Evolutionary conservation across 2,888 invertebrate species (phyloP).

Genomic region (Melolontha melolontha): DNA sequence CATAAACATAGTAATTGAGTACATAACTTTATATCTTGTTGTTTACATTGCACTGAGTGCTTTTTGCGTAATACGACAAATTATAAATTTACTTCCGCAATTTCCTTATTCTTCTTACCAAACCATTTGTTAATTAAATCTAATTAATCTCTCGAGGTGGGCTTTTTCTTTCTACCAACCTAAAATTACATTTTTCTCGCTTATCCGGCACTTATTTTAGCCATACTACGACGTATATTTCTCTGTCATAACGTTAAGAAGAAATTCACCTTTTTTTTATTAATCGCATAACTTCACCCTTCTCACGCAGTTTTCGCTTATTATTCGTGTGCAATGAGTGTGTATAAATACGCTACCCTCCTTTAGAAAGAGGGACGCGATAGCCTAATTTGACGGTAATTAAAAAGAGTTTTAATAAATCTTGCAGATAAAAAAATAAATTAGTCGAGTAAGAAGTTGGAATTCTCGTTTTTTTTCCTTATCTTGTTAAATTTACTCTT

Average conservation of each 20-base stretch:
- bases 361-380: constrained; percentile 11
- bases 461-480: constrained; percentile 7
- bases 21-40: too few species aligned
- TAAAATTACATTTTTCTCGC: constrained; percentile 34
- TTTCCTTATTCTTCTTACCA: constrained; percentile 52
- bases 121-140: constrained; percentile 60
- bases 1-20: too few species aligned
- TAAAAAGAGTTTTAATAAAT: constrained; percentile 37
- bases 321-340: constrained; percentile 35
- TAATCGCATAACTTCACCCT: constrained; percentile 37
- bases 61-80: constrained; percentile 30
- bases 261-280: constrained; percentile 40
- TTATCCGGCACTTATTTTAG: constrained; percentile 44
- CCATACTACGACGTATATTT: constrained; percentile 44
- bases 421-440: constrained; percentile 32
- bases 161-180: constrained; percentile 25
- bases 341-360: constrained; percentile 29
- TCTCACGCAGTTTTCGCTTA: constrained; percentile 21
- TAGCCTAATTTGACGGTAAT: constrained; percentile 28
- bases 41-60: too few species aligned
- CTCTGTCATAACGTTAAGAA: constrained; percentile 41
- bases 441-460: constrained; percentile 14
- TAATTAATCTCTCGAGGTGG: constrained; percentile 54
- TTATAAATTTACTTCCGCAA: constrained; percentile 56
- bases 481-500: constrained; percentile 13